phyloP scores from a whole-genome alignment of 2,113 vertebrate genomes.

The Lonchura striata region DNA sequence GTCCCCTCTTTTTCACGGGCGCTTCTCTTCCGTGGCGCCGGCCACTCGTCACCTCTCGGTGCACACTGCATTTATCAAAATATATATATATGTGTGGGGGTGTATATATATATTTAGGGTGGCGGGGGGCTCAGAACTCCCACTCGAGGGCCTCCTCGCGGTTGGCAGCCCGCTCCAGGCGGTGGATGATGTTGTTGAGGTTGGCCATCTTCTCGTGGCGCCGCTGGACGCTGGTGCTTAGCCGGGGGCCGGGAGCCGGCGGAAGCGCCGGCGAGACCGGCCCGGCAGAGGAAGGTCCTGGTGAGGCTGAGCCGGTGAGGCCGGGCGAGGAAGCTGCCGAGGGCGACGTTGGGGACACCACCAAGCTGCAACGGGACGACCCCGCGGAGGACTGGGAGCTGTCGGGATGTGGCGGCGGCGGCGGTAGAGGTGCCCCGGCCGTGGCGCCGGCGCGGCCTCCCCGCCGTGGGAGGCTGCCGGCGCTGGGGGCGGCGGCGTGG shows the following conservation, averaged over 20 bases:
- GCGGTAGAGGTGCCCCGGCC: conserved; percentile 31
- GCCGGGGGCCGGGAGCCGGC: conserved; percentile 75
- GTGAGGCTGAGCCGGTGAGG: conserved; percentile 88
- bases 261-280: conserved; percentile 88
- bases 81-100: conserved; percentile 28
- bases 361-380: conserved; percentile 88
- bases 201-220: conserved; percentile 99
- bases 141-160: conserved; percentile 93
- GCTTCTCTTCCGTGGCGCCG: not conserved
- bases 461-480: conserved; percentile 66
- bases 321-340: conserved; percentile 90
- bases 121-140: conserved; percentile 83
- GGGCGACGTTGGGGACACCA: conserved; percentile 88
- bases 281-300: conserved; percentile 86
- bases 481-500: not conserved
- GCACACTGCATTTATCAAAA: conserved; percentile 55
- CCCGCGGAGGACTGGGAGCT: conserved; percentile 88
- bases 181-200: conserved; percentile 98
- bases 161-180: conserved; percentile 94
- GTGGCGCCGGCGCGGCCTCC: conserved; percentile 31
- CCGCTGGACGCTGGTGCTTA: conserved; percentile 88
- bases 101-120: not conserved
- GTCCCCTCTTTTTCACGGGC: not conserved
- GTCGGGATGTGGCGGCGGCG: conserved; percentile 61
- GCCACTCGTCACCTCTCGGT: not conserved